These are phyloP conservation scores for Micrasema longulum DNA, from an alignment of 1,140 invertebrate genomes.

Conservation along the genomic window DNA sequence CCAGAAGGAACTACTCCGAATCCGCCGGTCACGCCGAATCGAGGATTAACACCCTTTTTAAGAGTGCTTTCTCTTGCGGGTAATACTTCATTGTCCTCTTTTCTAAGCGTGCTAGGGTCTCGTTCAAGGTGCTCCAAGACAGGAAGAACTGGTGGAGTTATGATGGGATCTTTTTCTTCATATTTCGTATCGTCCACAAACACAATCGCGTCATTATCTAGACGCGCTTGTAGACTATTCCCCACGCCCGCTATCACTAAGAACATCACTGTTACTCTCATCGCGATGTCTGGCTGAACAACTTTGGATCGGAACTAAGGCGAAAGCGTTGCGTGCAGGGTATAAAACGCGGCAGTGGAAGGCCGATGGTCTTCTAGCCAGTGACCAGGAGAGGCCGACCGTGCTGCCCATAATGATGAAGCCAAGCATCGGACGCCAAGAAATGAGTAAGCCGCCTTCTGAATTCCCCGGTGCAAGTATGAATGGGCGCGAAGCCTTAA, in stretches of 20 bases:
- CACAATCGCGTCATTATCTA: slow-evolving; percentile 39
- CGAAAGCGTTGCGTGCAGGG: slow-evolving; percentile 1
- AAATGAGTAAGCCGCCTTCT: slow-evolving; percentile 35
- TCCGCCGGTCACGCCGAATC: slow-evolving; percentile 27
- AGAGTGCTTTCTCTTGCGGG: background rate
- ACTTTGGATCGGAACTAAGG: slow-evolving; percentile 41
- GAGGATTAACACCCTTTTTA: slow-evolving; percentile 14
- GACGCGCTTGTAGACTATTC: background rate
- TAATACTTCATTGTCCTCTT: slow-evolving; percentile 42
- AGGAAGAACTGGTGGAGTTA: slow-evolving; percentile 47
- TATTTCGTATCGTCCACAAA: slow-evolving; percentile 44
- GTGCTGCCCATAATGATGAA: slow-evolving; percentile 40
- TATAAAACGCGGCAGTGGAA: no score
- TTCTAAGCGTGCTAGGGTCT: slow-evolving; percentile 48
- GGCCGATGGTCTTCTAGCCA: background rate
- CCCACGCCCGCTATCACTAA: background rate
- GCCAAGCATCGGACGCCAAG: background rate
- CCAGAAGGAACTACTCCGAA: slow-evolving; percentile 23
- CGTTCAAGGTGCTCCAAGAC: slow-evolving; percentile 48
- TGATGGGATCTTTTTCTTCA: slow-evolving; percentile 24
- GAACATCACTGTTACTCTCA: slow-evolving; percentile 24
- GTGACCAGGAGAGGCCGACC: slow-evolving; percentile 9
- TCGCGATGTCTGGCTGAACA: slow-evolving; percentile 32
- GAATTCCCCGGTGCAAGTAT: slow-evolving; percentile 27
- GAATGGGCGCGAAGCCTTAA: slow-evolving; percentile 16